A percentile compares a stretch with the other conserved stretches of the same genome.
These are phyloP conservation scores for Tachuris rubrigastra DNA, from an alignment of 2,113 vertebrate genomes.

Conservation along the genomic window DNA sequence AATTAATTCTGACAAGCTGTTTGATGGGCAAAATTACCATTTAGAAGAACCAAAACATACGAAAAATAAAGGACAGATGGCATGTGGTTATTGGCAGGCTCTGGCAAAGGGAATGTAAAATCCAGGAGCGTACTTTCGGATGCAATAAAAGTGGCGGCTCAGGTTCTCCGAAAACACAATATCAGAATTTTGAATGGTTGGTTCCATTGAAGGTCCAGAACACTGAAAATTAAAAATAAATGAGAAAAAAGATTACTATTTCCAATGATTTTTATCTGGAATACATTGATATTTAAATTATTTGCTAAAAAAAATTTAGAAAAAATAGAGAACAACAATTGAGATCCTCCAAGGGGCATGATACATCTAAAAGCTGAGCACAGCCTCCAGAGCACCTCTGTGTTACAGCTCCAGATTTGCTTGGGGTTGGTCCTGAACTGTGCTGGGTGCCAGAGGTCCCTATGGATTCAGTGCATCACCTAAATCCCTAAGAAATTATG, in stretches of 20 bases:
- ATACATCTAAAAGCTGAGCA: background rate
- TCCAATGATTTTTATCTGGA: background rate
- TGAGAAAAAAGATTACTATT: constrained; percentile 27
- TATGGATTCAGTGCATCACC: background rate
- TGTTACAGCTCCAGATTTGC: accelerated
- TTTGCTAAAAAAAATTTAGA: background rate
- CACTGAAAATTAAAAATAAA: constrained; percentile 78
- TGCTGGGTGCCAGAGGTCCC: accelerated
- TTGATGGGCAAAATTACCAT: background rate
- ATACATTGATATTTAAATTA: background rate
- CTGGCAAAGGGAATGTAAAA: background rate
- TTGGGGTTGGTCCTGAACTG: background rate
- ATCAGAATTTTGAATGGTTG: constrained; percentile 90
- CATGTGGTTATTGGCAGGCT: background rate
- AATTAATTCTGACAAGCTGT: background rate
- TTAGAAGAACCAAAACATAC: background rate
- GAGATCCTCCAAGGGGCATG: background rate
- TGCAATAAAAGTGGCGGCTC: constrained; percentile 87
- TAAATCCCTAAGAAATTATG: background rate
- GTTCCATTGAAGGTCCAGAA: constrained; percentile 97
- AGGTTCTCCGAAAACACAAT: constrained; percentile 91
- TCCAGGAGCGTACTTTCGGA: constrained; percentile 81
- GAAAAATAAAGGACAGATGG: background rate
- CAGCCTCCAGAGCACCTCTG: background rate
- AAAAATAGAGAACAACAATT: background rate